Evolutionary conservation across 2,113 vertebrate species (phyloP).

Genomic region (Thamnaconus septentrionalis): DNA sequence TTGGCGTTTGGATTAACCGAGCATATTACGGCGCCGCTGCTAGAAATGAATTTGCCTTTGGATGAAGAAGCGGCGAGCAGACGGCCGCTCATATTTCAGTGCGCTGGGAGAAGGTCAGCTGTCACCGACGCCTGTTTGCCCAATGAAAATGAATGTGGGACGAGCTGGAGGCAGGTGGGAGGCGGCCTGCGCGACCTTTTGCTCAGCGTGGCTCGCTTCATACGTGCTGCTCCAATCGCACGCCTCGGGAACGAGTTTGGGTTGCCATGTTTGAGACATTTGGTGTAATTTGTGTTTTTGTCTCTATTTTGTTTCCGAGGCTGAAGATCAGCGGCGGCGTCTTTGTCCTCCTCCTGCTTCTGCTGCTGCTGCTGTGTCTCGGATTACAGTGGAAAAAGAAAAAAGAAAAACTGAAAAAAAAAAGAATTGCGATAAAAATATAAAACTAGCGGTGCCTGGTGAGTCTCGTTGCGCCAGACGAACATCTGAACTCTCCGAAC

Average conservation of each 20-base stretch:
- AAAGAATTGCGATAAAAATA: too few relatives aligned
- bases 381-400: too few relatives aligned
- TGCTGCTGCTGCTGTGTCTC: too few relatives aligned
- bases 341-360: too few relatives aligned
- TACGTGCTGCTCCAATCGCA: slow-evolving; percentile 12
- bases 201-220: slow-evolving; percentile 59
- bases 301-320: too few relatives aligned
- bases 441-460: slow-evolving; percentile 1
- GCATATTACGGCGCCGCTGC: slow-evolving; percentile 61
- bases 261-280: too few relatives aligned
- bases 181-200: slow-evolving; percentile 77
- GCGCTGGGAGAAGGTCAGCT: slow-evolving; percentile 82
- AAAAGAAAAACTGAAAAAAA: too few relatives aligned
- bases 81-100: slow-evolving; percentile 58
- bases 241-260: too few relatives aligned
- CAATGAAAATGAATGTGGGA: slow-evolving; percentile 77
- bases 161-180: slow-evolving; percentile 63
- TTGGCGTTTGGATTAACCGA: slow-evolving; percentile 75
- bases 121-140: slow-evolving; percentile 77
- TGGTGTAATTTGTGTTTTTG: too few relatives aligned
- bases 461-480: slow-evolving; percentile 30
- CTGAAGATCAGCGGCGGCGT: too few relatives aligned
- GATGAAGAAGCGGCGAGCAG: slow-evolving; percentile 58
- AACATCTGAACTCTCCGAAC: slow-evolving; percentile 42
- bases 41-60: slow-evolving; percentile 76